Conservation (phyloP, 2,113 vertebrate genomes). For the Xenotilapia caudafasciata region DNA sequence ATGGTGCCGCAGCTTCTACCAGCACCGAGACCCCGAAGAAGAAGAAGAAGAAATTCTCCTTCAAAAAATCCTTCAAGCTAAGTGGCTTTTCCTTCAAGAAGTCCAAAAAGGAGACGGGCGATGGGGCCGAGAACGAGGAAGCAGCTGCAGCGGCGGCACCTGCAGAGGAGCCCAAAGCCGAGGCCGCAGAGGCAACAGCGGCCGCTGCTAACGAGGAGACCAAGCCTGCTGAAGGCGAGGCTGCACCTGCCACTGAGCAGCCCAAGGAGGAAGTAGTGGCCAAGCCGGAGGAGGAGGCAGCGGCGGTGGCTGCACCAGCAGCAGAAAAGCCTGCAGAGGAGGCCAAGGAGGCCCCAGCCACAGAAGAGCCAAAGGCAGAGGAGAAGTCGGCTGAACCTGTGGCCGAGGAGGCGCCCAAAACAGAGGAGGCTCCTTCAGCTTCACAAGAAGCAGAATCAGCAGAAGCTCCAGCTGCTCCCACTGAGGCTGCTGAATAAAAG, state of each 20-base stretch:
- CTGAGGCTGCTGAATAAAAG: conserved; percentile 70
- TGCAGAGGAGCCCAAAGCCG: conserved; percentile 65
- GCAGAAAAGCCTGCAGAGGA: conserved; percentile 33
- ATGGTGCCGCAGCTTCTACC: conserved; percentile 73
- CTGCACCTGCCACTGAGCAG: conserved; percentile 5
- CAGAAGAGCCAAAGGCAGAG: conserved; percentile 68
- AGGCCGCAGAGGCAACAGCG: conserved; percentile 23
- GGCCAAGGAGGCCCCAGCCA: conserved; percentile 1
- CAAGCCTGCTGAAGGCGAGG: conserved; percentile 59
- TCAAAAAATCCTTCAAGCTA: conserved; percentile 96
- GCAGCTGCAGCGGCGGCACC: conserved; percentile 30
- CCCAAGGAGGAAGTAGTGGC: conserved; percentile 30
- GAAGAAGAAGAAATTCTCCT: conserved; percentile 96
- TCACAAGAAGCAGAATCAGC: conserved; percentile 77
- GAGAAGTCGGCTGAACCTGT: conserved; percentile 47
- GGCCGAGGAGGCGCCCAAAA: conserved; percentile 70
- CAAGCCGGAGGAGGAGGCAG: conserved; percentile 46
- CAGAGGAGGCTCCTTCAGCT: conserved; percentile 72
- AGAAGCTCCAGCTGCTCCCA: conserved; percentile 71
- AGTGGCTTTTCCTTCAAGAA: conserved; percentile 97
- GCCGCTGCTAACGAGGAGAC: conserved; percentile 63
- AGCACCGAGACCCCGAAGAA: conserved; percentile 92
- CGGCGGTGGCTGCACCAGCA: conserved; percentile 42
- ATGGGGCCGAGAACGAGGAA: conserved; percentile 76
- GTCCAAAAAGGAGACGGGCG: conserved; percentile 87